Evolutionary conservation across 2,888 invertebrate species (phyloP), one percentile per base, ranked within the genome.

Genomic region (Charanyca ferruginea): DNA sequence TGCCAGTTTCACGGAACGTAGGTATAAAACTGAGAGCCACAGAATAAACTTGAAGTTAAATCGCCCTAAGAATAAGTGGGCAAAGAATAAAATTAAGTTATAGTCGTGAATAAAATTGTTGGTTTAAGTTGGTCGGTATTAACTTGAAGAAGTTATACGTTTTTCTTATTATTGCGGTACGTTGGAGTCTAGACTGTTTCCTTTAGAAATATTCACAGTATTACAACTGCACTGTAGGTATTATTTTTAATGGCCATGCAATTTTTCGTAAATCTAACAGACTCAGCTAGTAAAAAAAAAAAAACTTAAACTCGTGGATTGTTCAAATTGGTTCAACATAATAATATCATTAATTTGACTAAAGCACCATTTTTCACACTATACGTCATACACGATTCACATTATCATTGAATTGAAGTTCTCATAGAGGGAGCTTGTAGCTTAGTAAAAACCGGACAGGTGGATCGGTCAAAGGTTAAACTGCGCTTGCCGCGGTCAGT

Each of bases 41-140:
- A 78, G 73, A 80, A 79, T 80, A 80, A 80, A 81, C 79, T 76
- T 20, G 6, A 67, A 84, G 83, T 79, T 77, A 79, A 83, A 83
- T 81, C 69, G 73, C 32, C 42, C 66, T 71, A 63, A 77, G 80
- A 81, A 81, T 77, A 69, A 73, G 60, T 75, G 66, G 47, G 45
- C 76, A 83, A 77, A 80, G 83, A 83, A 73, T 61, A 76, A 79
- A 69, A 79, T 57, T 60, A 69, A 75, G 58, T 75, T 68, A 52
- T 47, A 59, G 23, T 59, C 58, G 22, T 55, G 66, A 79, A 68
- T 65, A 68, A 70, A 79, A 70, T 59, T 65, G 70, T 62, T 55
- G 53, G 38, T 64, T 71, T 68, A 73, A 79, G 59, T 77, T 72
- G 28, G 44, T 16, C 28, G 38, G 51, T 64, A 57, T 66, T 78